Base-by-base conservation (phyloP, 2,797 vertebrate genomes). In the Hapalemur alaotrensis region DNA sequence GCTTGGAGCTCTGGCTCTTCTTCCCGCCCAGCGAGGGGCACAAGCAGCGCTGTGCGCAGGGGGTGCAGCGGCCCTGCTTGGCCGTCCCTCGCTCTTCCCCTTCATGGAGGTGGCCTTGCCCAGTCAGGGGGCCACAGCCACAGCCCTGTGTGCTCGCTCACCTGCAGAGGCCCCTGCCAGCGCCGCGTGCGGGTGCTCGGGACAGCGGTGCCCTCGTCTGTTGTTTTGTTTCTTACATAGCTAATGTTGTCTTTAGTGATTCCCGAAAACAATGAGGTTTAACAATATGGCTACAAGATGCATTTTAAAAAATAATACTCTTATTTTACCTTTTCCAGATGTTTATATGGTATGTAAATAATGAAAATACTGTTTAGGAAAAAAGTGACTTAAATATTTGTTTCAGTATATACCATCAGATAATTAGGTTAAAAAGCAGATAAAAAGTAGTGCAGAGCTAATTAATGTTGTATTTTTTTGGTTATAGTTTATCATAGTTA, bases 371-470 rank as follows among this genome's bases (percentile, higher is more conserved):
- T 80, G 38, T 70, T 91, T 59, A 87, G 70, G 38, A 65, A 86
- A 54, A 38, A 73, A 78, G 28, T 25, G 25, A 96, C 96, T 88
- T 85, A 48, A 96, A 48, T 88, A 89, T 48, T 69, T 80, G 4
- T 94, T 96, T 61, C 43, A 90, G 13, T 79, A 57, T 67, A 59
- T 89, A 57, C 50, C 57, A 50, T 69, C 79, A 91, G 93, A 93
- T 43, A 95, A 97, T 92, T 93, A 78, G 38, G 84, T 95, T 97
- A 93, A 94, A 89, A 78, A 41, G 14, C 12, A 67, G 41, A 63
- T 57, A 97, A 96, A 79, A 38, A 22, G 23, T 52, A 57, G 6
- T 48, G 14, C n/a, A 57, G 7, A 63, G 54, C 25, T 38, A 72
- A 38, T 70, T 78, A 28, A 50, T 38, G 43, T 23, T 75, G 10